Evolutionary conservation across 2,888 invertebrate species (phyloP).

Genomic region (Temnothorax ravouxi): DNA sequence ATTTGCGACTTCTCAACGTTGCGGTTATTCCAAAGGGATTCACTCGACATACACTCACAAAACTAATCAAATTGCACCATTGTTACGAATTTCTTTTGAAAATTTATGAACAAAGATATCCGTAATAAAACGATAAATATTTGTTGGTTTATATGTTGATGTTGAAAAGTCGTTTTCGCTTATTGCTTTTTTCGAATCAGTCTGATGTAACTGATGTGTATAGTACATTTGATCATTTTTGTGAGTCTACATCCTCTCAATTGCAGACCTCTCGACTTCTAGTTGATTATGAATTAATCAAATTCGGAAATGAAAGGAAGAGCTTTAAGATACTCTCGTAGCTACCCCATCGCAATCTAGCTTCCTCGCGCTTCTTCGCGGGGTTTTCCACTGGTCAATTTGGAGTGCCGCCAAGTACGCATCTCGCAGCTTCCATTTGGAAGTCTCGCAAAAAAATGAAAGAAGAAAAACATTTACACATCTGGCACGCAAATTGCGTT

Average conservation of each 20-base stretch:
- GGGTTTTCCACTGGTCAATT: slow-evolving; percentile 28
- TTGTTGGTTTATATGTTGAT: not conserved
- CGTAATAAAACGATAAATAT: not conserved
- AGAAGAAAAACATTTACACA: slow-evolving; percentile 12
- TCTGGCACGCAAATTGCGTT: not conserved
- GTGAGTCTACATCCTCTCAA: not conserved
- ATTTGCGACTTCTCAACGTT: not conserved
- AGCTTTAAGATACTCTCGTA: not conserved
- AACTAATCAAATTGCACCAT: not conserved
- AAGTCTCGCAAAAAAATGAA: not conserved
- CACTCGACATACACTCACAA: not conserved
- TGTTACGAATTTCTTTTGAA: not conserved
- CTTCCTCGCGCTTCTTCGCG: not conserved
- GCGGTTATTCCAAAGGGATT: not conserved
- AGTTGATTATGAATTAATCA: slow-evolving; percentile 20
- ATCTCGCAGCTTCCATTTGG: slow-evolving; percentile 18
- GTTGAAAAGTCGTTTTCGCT: not conserved
- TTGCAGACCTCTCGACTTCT: not conserved
- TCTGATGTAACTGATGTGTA: not conserved
- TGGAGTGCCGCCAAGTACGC: slow-evolving; percentile 60
- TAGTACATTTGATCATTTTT: not conserved
- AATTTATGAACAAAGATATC: not conserved
- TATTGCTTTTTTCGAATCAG: not conserved
- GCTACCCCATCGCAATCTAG: not conserved
- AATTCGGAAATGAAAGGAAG: not conserved